Conservation (phyloP, 2,888 invertebrate genomes). For the Operophtera brumata region DNA sequence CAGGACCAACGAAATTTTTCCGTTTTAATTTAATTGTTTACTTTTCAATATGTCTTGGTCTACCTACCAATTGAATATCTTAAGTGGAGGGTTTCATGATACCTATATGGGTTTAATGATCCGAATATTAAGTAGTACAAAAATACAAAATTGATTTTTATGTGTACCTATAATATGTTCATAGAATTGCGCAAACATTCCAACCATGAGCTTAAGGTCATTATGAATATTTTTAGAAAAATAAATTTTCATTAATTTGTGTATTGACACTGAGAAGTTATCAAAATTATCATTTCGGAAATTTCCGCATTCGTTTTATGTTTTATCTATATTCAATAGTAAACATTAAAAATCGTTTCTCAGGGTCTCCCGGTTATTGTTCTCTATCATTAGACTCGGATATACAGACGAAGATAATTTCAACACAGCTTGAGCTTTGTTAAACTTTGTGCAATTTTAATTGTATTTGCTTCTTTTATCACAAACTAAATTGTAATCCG, state of each 20-base stretch:
- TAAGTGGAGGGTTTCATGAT: too few relatives aligned
- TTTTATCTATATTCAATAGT: slow-evolving; percentile 22
- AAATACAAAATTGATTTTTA: background rate
- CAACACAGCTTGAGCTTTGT: background rate
- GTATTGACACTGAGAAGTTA: slow-evolving; percentile 40
- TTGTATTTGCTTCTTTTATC: background rate
- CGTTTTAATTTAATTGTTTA: too few relatives aligned
- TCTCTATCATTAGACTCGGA: slow-evolving; percentile 4
- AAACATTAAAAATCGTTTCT: slow-evolving; percentile 12
- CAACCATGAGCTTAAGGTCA: slow-evolving; percentile 20
- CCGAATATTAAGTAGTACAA: too few relatives aligned
- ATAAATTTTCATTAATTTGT: slow-evolving; percentile 43
- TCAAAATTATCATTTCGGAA: slow-evolving; percentile 44
- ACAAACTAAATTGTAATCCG: background rate
- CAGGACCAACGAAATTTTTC: too few relatives aligned
- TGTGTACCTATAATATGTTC: background rate
- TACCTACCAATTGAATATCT: too few relatives aligned
- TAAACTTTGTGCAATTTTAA: background rate
- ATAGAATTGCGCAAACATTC: slow-evolving; percentile 39
- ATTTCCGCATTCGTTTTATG: slow-evolving; percentile 37
- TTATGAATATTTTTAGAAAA: slow-evolving; percentile 11
- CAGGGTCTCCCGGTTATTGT: slow-evolving; percentile 24
- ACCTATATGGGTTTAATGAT: too few relatives aligned
- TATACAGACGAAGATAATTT: background rate
- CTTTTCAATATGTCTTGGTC: too few relatives aligned